These are phyloP conservation scores for Passerculus sandwichensis DNA, from an alignment of 2,797 vertebrate genomes.

Conservation along the genomic window DNA sequence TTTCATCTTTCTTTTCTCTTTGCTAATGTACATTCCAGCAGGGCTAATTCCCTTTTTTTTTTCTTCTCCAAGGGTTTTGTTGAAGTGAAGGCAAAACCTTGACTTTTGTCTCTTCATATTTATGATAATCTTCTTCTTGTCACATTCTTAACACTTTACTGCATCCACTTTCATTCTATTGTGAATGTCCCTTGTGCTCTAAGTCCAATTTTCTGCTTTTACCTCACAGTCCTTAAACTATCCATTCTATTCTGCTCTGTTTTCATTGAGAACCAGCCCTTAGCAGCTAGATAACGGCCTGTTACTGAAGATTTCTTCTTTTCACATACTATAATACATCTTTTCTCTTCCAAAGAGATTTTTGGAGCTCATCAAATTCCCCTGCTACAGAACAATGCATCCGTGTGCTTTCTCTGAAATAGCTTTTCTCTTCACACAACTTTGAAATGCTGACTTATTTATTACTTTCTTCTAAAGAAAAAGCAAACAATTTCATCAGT, in stretches of 20 bases:
- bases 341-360: slow-evolving; percentile 58
- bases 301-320: slow-evolving; percentile 54
- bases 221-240: slow-evolving; percentile 34
- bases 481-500: slow-evolving; percentile 50
- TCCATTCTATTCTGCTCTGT: slow-evolving; percentile 51
- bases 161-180: slow-evolving; percentile 37
- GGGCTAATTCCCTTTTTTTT: neutral
- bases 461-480: slow-evolving; percentile 31
- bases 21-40: slow-evolving; percentile 7
- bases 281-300: slow-evolving; percentile 50
- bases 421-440: slow-evolving; percentile 34
- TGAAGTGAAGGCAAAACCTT: slow-evolving; percentile 20
- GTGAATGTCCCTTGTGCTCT: slow-evolving; percentile 27
- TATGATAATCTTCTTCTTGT: slow-evolving; percentile 41
- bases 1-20: slow-evolving; percentile 15
- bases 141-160: slow-evolving; percentile 31
- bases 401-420: neutral
- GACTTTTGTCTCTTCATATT: neutral
- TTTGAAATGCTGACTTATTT: slow-evolving; percentile 55
- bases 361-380: slow-evolving; percentile 49
- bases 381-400: slow-evolving; percentile 37
- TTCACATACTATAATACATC: slow-evolving; percentile 51
- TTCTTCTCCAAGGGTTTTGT: neutral
- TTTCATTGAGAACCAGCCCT: slow-evolving; percentile 46
- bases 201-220: slow-evolving; percentile 64